phyloP scores from a whole-genome alignment of 1,140 invertebrate genomes.

The Colletes latitarsis region DNA sequence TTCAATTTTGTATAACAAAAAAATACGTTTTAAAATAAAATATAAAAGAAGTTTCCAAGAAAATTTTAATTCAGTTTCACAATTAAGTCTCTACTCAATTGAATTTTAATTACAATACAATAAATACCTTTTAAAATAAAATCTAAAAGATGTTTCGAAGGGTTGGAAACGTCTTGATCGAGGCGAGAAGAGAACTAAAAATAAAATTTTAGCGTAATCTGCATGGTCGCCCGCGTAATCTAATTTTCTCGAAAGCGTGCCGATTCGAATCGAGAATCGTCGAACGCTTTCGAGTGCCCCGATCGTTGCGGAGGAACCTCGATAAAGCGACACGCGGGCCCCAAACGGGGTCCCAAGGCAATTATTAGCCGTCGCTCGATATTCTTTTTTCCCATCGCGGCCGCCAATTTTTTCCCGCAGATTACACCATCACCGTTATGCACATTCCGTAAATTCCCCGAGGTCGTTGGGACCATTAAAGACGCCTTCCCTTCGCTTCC shows the following conservation, averaged over 20 bases:
- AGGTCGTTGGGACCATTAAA: conserved; percentile 56
- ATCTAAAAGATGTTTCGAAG: no score
- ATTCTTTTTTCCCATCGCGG: conserved; percentile 9
- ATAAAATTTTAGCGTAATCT: background rate
- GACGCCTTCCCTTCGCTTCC: conserved; percentile 6
- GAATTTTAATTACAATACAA: no score
- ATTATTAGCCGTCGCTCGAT: conserved; percentile 41
- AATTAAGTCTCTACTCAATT: no score
- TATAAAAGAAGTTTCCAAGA: no score
- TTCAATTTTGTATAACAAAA: no score
- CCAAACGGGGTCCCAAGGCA: conserved; percentile 1
- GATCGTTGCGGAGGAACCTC: background rate
- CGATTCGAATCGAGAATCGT: conserved; percentile 44
- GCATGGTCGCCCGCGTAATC: background rate
- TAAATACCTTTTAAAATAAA: no score
- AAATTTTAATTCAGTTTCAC: no score
- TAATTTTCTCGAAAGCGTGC: background rate
- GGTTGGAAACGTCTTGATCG: no score
- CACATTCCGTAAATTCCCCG: conserved; percentile 59
- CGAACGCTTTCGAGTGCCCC: background rate
- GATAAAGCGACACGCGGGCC: conserved; percentile 36
- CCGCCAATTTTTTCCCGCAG: conserved; percentile 51
- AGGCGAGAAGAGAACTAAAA: no score
- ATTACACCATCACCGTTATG: conserved; percentile 65
- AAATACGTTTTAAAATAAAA: no score